phyloP scores from a whole-genome alignment of 2,888 invertebrate species.

The Nebria salina region DNA sequence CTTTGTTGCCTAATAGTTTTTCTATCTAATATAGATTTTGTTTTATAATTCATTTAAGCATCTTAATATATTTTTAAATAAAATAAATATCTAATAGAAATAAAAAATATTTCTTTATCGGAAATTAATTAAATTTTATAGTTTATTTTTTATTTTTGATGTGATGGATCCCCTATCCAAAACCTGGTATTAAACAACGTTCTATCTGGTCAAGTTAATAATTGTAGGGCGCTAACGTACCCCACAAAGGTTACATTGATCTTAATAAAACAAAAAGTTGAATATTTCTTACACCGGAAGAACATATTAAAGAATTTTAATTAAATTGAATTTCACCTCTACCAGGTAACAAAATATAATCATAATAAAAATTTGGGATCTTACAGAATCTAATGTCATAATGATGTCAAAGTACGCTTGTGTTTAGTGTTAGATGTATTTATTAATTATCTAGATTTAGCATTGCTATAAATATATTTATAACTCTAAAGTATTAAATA shows the following conservation, averaged over 20 bases:
- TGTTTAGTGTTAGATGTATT: no score
- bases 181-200: not conserved
- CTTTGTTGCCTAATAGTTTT: not conserved
- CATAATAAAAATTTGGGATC: not conserved
- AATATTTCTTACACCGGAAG: not conserved
- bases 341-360: not conserved
- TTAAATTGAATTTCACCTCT: not conserved
- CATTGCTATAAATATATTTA: no score
- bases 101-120: not conserved
- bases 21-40: no score
- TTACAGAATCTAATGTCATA: no score
- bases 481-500: no score
- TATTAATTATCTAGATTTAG: no score
- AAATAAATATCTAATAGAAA: no score
- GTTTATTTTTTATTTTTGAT: not conserved
- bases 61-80: no score
- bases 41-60: no score
- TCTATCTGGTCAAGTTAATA: not conserved
- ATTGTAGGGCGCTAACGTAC: not conserved
- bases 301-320: constrained; percentile 1
- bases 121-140: not conserved
- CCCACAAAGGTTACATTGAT: not conserved
- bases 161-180: not conserved
- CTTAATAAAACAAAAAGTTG: not conserved
- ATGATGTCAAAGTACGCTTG: no score